Conservation (phyloP, 2,113 vertebrate genomes). For the Paracanthobrama guichenoti region DNA sequence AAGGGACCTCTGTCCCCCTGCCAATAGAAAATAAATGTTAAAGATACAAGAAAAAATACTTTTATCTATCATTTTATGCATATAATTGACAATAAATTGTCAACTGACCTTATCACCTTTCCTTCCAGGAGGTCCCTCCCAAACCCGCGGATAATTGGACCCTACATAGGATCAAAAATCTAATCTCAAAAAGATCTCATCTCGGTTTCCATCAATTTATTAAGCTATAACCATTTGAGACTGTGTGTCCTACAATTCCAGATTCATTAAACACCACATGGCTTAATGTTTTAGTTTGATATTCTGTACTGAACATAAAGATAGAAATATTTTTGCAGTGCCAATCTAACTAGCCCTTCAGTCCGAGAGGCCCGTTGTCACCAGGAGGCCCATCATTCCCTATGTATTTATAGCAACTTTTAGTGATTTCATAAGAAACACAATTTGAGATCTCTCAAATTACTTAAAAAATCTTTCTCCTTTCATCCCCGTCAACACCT, state of each 20-base stretch:
- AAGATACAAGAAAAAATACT: background rate
- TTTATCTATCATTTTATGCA: background rate
- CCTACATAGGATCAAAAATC: conserved; percentile 77
- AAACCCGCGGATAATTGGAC: conserved; percentile 68
- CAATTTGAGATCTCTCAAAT: too few species aligned
- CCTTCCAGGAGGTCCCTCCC: conserved; percentile 73
- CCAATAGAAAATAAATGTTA: background rate
- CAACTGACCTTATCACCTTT: conserved; percentile 83
- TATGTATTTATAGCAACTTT: conserved; percentile 44
- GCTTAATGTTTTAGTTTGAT: background rate
- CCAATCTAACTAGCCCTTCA: conserved; percentile 67
- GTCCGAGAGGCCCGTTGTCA: conserved; percentile 67
- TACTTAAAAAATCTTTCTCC: conserved; percentile 78
- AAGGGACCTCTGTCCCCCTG: conserved; percentile 78
- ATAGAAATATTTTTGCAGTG: background rate
- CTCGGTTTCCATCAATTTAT: background rate
- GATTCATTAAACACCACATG: background rate
- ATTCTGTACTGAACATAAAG: background rate
- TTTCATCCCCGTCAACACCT: conserved; percentile 74
- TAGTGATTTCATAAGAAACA: conserved; percentile 1
- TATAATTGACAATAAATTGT: background rate
- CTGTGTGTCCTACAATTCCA: too few species aligned
- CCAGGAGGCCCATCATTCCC: conserved; percentile 70
- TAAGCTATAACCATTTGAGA: background rate
- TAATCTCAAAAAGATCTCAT: background rate